Evolutionary conservation across 2,888 invertebrate genomes (phyloP).

Genomic region (Reticulitermes lucifugus): DNA sequence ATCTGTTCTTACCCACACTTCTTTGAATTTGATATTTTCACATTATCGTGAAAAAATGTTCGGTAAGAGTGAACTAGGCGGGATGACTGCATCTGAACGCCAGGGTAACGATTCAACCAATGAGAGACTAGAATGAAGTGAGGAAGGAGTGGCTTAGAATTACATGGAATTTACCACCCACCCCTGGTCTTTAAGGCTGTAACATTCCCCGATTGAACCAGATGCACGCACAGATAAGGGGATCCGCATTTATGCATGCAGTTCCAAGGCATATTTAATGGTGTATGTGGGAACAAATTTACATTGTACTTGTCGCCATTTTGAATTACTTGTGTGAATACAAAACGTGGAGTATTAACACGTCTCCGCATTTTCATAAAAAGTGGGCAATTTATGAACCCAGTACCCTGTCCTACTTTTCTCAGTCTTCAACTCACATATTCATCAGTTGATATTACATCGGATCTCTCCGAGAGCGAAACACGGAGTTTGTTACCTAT

Average conservation of each 20-base stretch:
- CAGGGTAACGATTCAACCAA: slow-evolving; percentile 45
- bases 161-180: slow-evolving; percentile 45
- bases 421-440: too few species aligned
- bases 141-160: slow-evolving; percentile 48
- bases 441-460: too few species aligned
- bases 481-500: too few species aligned
- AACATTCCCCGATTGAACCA: neutral
- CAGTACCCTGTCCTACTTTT: too few species aligned
- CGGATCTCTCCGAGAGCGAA: too few species aligned
- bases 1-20: neutral
- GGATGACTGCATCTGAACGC: neutral
- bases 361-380: too few species aligned
- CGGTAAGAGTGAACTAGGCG: slow-evolving; percentile 26
- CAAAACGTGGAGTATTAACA: too few species aligned
- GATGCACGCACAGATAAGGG: too few species aligned
- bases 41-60: neutral
- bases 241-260: too few species aligned
- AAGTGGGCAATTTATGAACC: too few species aligned
- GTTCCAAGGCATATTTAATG: too few species aligned
- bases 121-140: slow-evolving; percentile 34
- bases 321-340: neutral
- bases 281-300: neutral
- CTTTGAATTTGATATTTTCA: slow-evolving; percentile 18
- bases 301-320: neutral
- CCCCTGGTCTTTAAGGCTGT: slow-evolving; percentile 22